phyloP scores from a whole-genome alignment of 1,140 invertebrate species.

The Bactericera cockerelli region DNA sequence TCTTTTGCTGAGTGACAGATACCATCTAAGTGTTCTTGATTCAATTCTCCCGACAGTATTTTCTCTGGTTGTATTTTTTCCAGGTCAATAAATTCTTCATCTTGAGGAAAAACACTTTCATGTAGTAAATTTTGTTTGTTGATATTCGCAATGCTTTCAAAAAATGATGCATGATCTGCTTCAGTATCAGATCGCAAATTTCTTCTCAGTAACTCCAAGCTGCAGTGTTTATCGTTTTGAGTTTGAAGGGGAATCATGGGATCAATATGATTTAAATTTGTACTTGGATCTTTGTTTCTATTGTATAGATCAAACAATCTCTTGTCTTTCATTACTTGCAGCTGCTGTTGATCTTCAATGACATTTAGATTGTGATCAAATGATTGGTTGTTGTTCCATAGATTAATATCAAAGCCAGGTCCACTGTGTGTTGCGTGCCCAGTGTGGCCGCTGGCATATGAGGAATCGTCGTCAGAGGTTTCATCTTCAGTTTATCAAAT shows the following conservation, averaged over 20 bases:
- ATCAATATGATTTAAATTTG: no score
- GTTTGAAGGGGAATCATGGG: no score
- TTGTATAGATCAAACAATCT: constrained; percentile 10
- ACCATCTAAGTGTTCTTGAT: no score
- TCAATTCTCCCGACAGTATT: not conserved
- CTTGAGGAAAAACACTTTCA: not conserved
- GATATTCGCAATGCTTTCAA: constrained; percentile 1
- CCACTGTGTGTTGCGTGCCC: not conserved
- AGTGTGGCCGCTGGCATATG: no score
- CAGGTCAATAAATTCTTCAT: constrained; percentile 9
- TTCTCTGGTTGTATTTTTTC: constrained; percentile 10
- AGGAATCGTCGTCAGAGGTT: not conserved
- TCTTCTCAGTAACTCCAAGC: not conserved
- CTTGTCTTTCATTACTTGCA: not conserved
- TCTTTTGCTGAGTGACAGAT: no score
- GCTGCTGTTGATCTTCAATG: not conserved
- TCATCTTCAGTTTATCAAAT: constrained; percentile 10
- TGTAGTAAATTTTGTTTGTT: constrained; percentile 8
- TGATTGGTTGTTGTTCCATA: not conserved
- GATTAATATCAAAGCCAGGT: not conserved
- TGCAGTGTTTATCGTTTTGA: no score
- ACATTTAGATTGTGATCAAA: constrained; percentile 8
- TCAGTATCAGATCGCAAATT: not conserved
- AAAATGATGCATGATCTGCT: not conserved
- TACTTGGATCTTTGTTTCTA: not conserved